A percentile compares a stretch with the other conserved stretches of the same genome.
Evolutionary conservation across 2,113 vertebrate species (phyloP).

Genomic region (Bubalus kerabau): DNA sequence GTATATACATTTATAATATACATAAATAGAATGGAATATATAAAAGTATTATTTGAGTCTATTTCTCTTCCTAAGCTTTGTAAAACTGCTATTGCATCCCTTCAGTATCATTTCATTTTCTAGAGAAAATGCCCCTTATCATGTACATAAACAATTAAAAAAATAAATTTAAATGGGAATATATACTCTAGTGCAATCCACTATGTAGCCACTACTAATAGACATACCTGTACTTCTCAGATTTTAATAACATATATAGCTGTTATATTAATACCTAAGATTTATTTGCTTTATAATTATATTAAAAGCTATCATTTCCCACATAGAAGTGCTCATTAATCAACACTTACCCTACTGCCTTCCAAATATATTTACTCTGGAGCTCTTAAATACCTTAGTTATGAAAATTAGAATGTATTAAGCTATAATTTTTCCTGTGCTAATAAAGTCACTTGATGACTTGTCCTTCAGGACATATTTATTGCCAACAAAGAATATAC

Average conservation of each 20-base stretch:
- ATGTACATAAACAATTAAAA: background rate
- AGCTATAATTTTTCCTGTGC: background rate
- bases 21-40: background rate
- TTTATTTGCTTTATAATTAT: background rate
- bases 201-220: background rate
- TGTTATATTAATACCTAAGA: background rate
- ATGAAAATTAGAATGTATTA: background rate
- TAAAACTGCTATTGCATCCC: background rate
- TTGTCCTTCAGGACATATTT: background rate
- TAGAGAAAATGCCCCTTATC: background rate
- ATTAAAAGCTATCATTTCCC: background rate
- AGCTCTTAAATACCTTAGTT: background rate
- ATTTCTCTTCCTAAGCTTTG: background rate
- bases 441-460: background rate
- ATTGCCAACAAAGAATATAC: background rate
- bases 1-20: background rate
- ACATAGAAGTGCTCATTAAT: background rate
- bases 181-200: background rate
- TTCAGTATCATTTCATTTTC: background rate
- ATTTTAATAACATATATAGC: background rate
- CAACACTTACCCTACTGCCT: background rate
- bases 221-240: background rate
- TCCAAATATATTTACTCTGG: background rate
- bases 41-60: background rate
- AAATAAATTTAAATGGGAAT: background rate